Percentiles rank a stretch among this genome's conserved stretches.
phyloP scores from a whole-genome alignment of 2,888 invertebrate genomes.

The Alentia gelatinosa region DNA sequence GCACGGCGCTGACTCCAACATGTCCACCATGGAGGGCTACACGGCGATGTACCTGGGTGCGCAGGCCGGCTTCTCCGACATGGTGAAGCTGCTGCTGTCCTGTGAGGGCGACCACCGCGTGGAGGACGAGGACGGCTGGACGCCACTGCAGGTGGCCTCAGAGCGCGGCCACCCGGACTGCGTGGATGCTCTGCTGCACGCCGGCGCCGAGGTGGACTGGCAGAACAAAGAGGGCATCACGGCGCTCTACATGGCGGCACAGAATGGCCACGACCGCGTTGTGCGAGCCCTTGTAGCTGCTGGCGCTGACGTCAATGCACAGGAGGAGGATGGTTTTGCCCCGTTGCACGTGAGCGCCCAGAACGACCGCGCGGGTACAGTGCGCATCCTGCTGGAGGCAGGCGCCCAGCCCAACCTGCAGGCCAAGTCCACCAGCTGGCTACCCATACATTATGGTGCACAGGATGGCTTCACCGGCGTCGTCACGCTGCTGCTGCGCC shows the following conservation, averaged over 20 bases:
- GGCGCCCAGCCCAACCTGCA: slow-evolving; percentile 60
- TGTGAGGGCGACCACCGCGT: slow-evolving; percentile 24
- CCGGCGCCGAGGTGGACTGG: slow-evolving; percentile 63
- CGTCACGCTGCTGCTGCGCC: slow-evolving; percentile 56
- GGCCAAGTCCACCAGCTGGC: slow-evolving; percentile 60
- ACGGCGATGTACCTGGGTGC: slow-evolving; percentile 65
- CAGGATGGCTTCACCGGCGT: slow-evolving; percentile 63
- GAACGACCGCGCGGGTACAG: slow-evolving; percentile 51
- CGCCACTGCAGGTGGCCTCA: slow-evolving; percentile 54
- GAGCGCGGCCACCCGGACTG: slow-evolving; percentile 48
- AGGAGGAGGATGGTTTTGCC: slow-evolving; percentile 58
- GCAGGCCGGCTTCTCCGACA: slow-evolving; percentile 55
- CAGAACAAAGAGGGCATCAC: slow-evolving; percentile 65
- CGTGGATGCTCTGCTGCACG: slow-evolving; percentile 47
- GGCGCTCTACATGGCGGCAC: slow-evolving; percentile 62
- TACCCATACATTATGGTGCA: slow-evolving; percentile 63
- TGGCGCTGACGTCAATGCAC: slow-evolving; percentile 55
- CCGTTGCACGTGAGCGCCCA: slow-evolving; percentile 53
- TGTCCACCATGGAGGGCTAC: slow-evolving; percentile 62
- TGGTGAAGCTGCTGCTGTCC: slow-evolving; percentile 7
- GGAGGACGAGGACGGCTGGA: slow-evolving; percentile 60
- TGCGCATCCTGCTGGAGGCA: slow-evolving; percentile 57
- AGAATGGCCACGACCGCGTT: slow-evolving; percentile 60
- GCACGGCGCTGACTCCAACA: slow-evolving; percentile 55
- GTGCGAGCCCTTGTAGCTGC: slow-evolving; percentile 58